phyloP scores from a whole-genome alignment of 1,140 invertebrate species.

The Chrysoperla carnea region DNA sequence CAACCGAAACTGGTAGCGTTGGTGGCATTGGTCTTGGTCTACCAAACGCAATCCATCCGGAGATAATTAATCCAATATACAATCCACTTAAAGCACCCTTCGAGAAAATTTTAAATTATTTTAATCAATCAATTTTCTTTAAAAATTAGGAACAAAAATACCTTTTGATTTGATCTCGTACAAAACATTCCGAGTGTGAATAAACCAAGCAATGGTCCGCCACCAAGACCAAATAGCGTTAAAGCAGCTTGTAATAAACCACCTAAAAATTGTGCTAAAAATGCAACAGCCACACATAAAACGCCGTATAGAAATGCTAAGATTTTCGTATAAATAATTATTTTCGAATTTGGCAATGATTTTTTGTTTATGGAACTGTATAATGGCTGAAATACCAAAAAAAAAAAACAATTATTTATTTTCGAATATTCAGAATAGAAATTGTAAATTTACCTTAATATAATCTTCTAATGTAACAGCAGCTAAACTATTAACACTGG shows the following conservation, averaged over 20 bases:
- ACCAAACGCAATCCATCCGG: conserved; percentile 76
- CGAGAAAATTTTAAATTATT: conserved; percentile 6
- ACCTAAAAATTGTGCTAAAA: conserved; percentile 51
- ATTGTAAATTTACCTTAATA: conserved; percentile 27
- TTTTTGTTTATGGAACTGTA: conserved; percentile 14
- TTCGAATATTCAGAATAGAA: background rate
- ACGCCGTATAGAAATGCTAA: conserved; percentile 48
- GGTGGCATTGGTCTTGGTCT: conserved; percentile 42
- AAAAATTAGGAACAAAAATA: conserved; percentile 3
- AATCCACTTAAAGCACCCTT: conserved; percentile 51
- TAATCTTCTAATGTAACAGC: conserved; percentile 80
- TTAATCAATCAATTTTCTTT: background rate
- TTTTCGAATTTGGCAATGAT: conserved; percentile 12
- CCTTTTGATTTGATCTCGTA: conserved; percentile 36
- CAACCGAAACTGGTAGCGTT: conserved; percentile 35
- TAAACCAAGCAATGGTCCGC: conserved; percentile 61
- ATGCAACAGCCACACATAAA: conserved; percentile 50
- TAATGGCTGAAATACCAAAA: conserved; percentile 18
- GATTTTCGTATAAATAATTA: conserved; percentile 32
- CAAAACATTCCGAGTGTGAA: conserved; percentile 64
- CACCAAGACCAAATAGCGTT: conserved; percentile 63
- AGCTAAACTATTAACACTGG: conserved; percentile 66
- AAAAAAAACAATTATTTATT: background rate
- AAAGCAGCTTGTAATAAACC: conserved; percentile 54
- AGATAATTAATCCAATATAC: conserved; percentile 41